Base-by-base conservation (phyloP, 2,888 invertebrate genomes). In the Euclidia mi region DNA sequence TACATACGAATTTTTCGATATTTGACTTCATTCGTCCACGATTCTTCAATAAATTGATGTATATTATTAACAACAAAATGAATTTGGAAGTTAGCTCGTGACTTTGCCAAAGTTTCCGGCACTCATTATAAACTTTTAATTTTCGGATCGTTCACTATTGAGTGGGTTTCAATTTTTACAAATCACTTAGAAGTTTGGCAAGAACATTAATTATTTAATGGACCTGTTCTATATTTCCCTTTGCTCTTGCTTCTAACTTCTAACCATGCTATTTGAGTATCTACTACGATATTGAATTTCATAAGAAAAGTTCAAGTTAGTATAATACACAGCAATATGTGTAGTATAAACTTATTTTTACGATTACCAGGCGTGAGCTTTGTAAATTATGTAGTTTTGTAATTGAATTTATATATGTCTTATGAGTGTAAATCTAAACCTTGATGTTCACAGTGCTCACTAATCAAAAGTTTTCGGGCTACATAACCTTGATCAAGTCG, bases 41-140 rank as follows among this genome's bases (percentile, higher is more conserved):
- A 25, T 3, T 3, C 20, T 7, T 7, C 20, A 25, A 25, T 25
- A 25, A 25, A 25, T 25, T 7, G 20, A 25, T 56, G 25, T n/a
- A 31, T 37, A 37, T 37, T 37, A 37, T 37, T 20, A 12, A 10
- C 25, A 11, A 11, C 25, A 20, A 40, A 20, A 18, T 40, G 20
- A 40, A 40, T 20, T 40, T 20, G 40, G 18, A n/a, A 12, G 11
- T 40, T 40, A 6, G 11, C n/a, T 18, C 20, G 20, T 40, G 40
- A 40, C 40, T 40, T 40, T 40, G 40, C 18, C 25, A 9, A 40
- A 18, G 12, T 25, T 40, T 11, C 11, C 20, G 37, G 10, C 11
- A 6, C 20, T 40, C 40, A 40, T 40, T 40, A 40, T 40, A 40
- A 40, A 40, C 40, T 40, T 40, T 40, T 40, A 20, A 40, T 40